Evolutionary conservation across 2,888 invertebrate species (phyloP).

Genomic region (Oligia fasciuncula): DNA sequence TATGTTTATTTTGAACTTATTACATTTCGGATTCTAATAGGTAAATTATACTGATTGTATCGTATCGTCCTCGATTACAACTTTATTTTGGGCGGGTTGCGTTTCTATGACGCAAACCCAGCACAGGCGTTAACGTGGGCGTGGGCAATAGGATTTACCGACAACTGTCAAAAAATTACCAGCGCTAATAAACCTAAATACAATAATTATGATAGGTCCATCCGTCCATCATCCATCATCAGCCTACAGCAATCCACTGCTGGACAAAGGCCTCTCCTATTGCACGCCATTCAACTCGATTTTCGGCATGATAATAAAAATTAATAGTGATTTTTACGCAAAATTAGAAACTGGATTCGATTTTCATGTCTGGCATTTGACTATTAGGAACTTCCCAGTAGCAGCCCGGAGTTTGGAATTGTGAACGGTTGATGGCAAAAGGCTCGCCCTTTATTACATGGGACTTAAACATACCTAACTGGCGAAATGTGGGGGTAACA

Average conservation of each 20-base stretch:
- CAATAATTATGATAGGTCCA: too few species aligned
- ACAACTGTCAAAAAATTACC: neutral
- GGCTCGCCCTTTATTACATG: neutral
- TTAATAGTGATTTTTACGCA: too few species aligned
- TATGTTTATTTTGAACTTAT: neutral
- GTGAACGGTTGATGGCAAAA: neutral
- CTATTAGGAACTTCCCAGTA: too few species aligned
- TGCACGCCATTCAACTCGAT: too few species aligned
- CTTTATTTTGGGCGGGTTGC: neutral
- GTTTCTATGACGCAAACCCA: constrained; percentile 24
- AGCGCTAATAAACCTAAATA: neutral
- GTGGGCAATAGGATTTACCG: constrained; percentile 19
- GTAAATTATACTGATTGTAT: neutral
- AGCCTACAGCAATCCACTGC: too few species aligned
- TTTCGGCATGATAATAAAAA: too few species aligned
- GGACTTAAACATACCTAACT: neutral
- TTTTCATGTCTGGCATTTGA: too few species aligned
- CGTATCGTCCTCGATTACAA: neutral
- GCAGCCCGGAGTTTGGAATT: neutral
- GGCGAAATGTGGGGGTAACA: neutral
- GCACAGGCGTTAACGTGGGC: constrained; percentile 12
- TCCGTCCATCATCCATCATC: too few species aligned
- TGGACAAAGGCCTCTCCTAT: too few species aligned
- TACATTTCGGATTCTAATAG: neutral
- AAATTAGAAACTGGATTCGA: too few species aligned